phyloP scores from a whole-genome alignment of 1,140 invertebrate genomes.

The Drosophila tristis region DNA sequence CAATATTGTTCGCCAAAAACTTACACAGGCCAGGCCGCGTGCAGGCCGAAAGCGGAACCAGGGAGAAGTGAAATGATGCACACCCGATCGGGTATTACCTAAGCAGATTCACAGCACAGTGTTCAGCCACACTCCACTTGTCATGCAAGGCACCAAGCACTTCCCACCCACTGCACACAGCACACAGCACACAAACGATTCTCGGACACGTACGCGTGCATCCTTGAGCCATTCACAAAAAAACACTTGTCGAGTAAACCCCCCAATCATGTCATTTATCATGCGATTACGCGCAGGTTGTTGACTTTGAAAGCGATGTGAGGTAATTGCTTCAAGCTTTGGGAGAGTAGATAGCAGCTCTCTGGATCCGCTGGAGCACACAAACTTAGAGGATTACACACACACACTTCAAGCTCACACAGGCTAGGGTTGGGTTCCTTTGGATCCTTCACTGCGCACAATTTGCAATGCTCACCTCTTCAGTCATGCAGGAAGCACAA shows the following conservation, averaged over 20 bases:
- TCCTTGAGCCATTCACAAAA: conserved; percentile 48
- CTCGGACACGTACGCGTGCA: conserved; percentile 8
- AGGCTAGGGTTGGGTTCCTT: not conserved
- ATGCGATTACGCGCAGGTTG: conserved; percentile 32
- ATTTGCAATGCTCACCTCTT: conserved; percentile 25
- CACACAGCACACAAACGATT: conserved; percentile 16
- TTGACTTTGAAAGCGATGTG: conserved; percentile 39
- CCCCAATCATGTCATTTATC: conserved; percentile 35
- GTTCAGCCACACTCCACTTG: conserved; percentile 9
- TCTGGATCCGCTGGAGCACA: too few relatives aligned
- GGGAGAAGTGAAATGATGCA: conserved; percentile 10
- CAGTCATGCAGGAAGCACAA: conserved; percentile 1
- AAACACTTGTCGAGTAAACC: conserved; percentile 43
- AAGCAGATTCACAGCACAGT: conserved; percentile 11
- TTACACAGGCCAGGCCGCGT: not conserved
- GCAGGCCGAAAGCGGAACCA: conserved; percentile 11
- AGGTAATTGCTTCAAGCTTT: conserved; percentile 32
- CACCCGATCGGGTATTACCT: conserved; percentile 41
- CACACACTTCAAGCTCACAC: conserved; percentile 1
- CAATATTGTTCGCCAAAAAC: conserved; percentile 8
- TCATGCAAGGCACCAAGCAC: conserved; percentile 40
- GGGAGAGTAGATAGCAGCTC: not conserved
- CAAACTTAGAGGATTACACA: not conserved
- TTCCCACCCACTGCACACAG: conserved; percentile 10
- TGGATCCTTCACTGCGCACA: conserved; percentile 11